Evolutionary conservation across 2,888 invertebrate genomes (phyloP).

Genomic region (Muschampia plurimacula): DNA sequence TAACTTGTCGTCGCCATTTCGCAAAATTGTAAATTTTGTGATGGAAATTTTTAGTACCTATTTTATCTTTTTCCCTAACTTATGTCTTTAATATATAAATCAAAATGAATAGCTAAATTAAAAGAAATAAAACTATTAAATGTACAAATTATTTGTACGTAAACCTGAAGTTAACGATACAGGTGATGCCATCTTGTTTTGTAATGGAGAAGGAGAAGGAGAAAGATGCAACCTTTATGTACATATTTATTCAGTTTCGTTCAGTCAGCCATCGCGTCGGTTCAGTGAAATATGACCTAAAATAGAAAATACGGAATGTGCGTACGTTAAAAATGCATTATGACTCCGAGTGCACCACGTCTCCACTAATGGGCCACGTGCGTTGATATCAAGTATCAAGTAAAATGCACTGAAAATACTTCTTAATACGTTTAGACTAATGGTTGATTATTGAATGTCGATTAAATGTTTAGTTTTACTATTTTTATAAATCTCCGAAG

Average conservation of each 20-base stretch:
- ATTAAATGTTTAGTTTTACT: constrained; percentile 44
- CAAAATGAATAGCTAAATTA: not conserved
- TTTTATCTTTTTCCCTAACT: no score
- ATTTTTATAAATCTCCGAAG: constrained; percentile 65
- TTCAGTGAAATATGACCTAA: constrained; percentile 27
- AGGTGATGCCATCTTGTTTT: not conserved
- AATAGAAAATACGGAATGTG: constrained; percentile 38
- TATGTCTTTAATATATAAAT: not conserved
- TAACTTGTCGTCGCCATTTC: constrained; percentile 15
- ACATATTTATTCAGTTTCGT: no score
- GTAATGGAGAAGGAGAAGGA: no score
- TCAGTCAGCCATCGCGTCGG: not conserved
- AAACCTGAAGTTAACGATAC: no score
- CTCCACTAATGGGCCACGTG: constrained; percentile 52
- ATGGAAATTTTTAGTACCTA: not conserved
- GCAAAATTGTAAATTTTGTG: not conserved
- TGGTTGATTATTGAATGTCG: constrained; percentile 22
- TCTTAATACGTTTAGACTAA: constrained; percentile 15
- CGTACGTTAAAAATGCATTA: constrained; percentile 43
- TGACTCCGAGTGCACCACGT: constrained; percentile 40
- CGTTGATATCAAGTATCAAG: constrained; percentile 40
- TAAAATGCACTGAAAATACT: constrained; percentile 10
- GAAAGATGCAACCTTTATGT: not conserved
- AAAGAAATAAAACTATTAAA: no score
- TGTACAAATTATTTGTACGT: no score